Evolutionary conservation across 2,797 vertebrate species (phyloP), one percentile per base, ranked within the genome.

Genomic region (Fringilla coelebs): DNA sequence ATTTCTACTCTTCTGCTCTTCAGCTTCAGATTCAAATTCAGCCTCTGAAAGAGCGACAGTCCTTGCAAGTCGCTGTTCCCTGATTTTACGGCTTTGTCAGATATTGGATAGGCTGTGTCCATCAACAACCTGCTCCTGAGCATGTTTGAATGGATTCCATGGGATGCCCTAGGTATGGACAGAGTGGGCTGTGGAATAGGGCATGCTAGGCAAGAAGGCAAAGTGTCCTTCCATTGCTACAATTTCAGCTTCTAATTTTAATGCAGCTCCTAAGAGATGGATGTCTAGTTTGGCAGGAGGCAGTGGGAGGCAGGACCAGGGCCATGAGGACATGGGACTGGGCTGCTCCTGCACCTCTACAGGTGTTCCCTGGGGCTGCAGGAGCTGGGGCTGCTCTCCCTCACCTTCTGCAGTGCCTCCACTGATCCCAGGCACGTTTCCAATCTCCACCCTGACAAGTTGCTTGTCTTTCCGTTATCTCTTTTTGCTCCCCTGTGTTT

Each of bases 401-500:
- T 74, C 11, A 3, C 70, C 26, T 40, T 12, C 80, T 43, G 36
- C 7, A 2, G 49, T 34, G 70, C 54, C 87, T 77, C 63, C 61
- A 41, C 54, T 7, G 70, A 58, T 67, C 51, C 62, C 26, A 31
- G 73, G 54, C 89, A 93, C 16, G 1, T 88, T 78, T 75, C 65
- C 58, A 49, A 48, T 21, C 91, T 91, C 73, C 21, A 4, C 17
- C 46, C 2, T 0, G 2, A 43, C 28, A 41, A 68, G 54, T n/a
- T 41, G 9, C 55, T 95, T 58, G 1, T 66, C 79, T 46, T 83
- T 49, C 46, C 0, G 13, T 72, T 94, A 78, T 84, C 65, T 88
- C 45, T 46, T 71, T 89, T 51, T 71, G 17, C 28, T 96, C 96
- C 93, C 93, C 16, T 25, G 93, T 92, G 95, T n/a, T 89, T 92